These are phyloP conservation scores for Sebastes diploproa DNA, from an alignment of 2,797 vertebrate species.

Conservation along the genomic window DNA sequence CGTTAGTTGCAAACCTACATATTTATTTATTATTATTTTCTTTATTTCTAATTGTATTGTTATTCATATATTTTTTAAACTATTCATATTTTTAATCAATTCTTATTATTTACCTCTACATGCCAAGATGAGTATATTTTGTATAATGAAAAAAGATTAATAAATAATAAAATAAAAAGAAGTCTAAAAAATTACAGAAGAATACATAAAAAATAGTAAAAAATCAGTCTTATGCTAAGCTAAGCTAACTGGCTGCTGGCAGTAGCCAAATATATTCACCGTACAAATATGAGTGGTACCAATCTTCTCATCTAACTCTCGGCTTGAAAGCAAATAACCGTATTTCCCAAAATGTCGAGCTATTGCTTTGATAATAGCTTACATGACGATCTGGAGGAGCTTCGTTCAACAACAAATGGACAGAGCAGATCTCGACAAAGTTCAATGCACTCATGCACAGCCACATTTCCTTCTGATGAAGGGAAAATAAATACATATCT, in stretches of 20 bases:
- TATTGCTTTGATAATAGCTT: background rate
- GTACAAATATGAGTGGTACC: background rate
- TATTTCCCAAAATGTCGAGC: background rate
- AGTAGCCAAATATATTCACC: too few relatives aligned
- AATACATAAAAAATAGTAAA: too few relatives aligned
- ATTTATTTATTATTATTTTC: background rate
- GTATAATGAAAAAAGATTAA: too few relatives aligned
- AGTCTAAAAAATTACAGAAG: too few relatives aligned
- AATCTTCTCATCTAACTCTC: background rate
- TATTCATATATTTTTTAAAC: too few relatives aligned
- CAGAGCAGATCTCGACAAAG: background rate
- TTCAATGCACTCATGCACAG: background rate
- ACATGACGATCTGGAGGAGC: background rate
- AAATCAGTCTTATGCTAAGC: too few relatives aligned
- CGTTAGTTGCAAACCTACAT: too few relatives aligned
- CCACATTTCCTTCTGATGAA: background rate
- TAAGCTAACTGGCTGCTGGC: background rate
- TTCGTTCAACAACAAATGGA: conserved; percentile 2
- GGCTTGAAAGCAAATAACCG: background rate
- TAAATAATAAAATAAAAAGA: too few relatives aligned
- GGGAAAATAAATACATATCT: conserved; percentile 67
- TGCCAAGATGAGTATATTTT: too few relatives aligned
- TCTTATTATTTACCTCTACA: too few relatives aligned
- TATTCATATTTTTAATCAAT: too few relatives aligned
- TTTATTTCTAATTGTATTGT: too few relatives aligned